A percentile compares a stretch with the other conserved stretches of the same genome.
Evolutionary conservation across 2,888 invertebrate species (phyloP).

Genomic region (Diarsia brunnea): DNA sequence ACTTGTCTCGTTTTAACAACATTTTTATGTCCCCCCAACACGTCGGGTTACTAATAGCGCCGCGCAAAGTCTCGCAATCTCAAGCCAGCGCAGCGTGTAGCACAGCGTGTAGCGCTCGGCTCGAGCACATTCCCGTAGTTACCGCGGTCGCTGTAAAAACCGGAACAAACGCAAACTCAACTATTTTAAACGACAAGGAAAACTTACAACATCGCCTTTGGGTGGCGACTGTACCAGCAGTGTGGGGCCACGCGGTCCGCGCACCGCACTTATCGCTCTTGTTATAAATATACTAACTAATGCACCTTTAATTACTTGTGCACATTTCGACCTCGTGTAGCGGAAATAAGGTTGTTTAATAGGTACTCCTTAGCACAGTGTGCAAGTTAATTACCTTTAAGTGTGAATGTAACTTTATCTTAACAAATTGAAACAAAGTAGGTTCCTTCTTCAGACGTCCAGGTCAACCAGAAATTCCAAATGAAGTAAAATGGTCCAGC

Average conservation of each 20-base stretch:
- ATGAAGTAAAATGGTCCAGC: conserved; percentile 34
- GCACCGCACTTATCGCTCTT: not conserved
- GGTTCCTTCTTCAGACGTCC: not conserved
- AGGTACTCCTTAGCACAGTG: not conserved
- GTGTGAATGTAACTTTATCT: not conserved
- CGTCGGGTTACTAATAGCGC: conserved; percentile 8
- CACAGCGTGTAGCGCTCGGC: not conserved
- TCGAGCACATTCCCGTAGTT: conserved; percentile 22
- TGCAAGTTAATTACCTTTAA: not conserved
- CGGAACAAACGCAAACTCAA: conserved; percentile 49
- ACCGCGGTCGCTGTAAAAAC: conserved; percentile 45
- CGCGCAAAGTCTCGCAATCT: conserved; percentile 9
- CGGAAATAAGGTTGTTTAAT: not conserved
- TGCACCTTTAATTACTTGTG: not conserved
- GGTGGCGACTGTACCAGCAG: conserved; percentile 10
- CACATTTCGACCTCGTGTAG: not conserved
- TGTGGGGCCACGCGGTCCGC: conserved; percentile 13
- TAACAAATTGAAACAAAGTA: conserved; percentile 12
- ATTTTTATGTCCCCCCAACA: conserved; percentile 17
- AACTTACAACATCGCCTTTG: conserved; percentile 64
- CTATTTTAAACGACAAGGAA: conserved; percentile 53
- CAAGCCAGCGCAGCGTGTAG: not conserved
- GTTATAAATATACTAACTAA: not conserved
- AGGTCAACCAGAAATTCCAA: not conserved
- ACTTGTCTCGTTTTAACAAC: conserved; percentile 15